These are phyloP conservation scores for Trachymyrmex cornetzi DNA, from an alignment of 1,140 invertebrate species.

Conservation along the genomic window DNA sequence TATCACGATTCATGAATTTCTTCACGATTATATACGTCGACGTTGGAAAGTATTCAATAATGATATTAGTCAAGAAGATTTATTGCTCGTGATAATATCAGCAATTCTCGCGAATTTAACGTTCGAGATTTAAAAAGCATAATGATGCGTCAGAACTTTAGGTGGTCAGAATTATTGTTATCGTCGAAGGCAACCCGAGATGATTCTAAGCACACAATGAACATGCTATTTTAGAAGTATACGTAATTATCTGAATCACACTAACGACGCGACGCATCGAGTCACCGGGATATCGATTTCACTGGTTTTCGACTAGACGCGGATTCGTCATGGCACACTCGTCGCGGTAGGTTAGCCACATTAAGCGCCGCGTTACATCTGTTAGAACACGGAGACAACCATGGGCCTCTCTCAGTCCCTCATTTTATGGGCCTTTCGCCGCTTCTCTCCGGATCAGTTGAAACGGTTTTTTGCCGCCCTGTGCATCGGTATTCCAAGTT, in stretches of 20 bases:
- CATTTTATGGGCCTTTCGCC: slow-evolving; percentile 64
- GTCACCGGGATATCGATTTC: slow-evolving; percentile 73
- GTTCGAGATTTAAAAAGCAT: not conserved
- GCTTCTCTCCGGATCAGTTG: slow-evolving; percentile 48
- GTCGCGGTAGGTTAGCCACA: slow-evolving; percentile 64
- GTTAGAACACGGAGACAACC: slow-evolving; percentile 75
- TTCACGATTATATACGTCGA: not conserved
- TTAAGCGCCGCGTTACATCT: slow-evolving; percentile 77
- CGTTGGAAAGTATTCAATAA: not conserved
- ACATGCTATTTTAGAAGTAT: slow-evolving; percentile 29
- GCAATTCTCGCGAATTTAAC: not conserved
- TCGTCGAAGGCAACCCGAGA: slow-evolving; percentile 15
- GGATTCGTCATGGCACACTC: slow-evolving; percentile 68
- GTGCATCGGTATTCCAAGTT: slow-evolving; percentile 64
- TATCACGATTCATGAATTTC: slow-evolving; percentile 4
- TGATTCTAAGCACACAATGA: slow-evolving; percentile 1
- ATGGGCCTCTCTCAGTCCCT: slow-evolving; percentile 10
- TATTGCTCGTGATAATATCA: not conserved
- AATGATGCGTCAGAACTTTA: not conserved
- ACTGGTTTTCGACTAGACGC: slow-evolving; percentile 73
- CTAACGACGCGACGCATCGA: slow-evolving; percentile 36
- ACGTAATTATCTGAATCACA: slow-evolving; percentile 60
- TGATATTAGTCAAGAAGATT: not conserved
- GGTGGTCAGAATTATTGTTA: slow-evolving; percentile 16
- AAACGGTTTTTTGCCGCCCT: slow-evolving; percentile 73